A percentile compares a stretch with the other conserved stretches of the same genome.
phyloP scores from a whole-genome alignment of 2,113 vertebrate species.

The Leucosticte australis region DNA sequence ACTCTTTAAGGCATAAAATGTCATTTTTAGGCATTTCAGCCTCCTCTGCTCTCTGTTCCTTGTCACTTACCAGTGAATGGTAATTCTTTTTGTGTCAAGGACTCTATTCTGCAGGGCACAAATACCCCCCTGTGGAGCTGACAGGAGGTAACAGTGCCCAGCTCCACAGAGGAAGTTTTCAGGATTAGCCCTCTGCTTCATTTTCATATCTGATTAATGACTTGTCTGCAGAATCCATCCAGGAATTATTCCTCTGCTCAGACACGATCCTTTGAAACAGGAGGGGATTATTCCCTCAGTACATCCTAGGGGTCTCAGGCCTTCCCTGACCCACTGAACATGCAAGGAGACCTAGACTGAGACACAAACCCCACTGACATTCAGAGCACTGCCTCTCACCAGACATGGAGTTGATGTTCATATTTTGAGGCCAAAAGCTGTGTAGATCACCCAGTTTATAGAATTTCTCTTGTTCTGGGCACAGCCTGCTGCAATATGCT shows the following conservation, averaged over 20 bases:
- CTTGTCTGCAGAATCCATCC: neutral
- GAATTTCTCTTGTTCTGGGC: neutral
- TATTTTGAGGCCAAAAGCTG: neutral
- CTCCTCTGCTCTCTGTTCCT: neutral
- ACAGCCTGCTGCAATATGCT: neutral
- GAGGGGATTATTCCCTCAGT: neutral
- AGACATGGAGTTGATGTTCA: rapidly evolving
- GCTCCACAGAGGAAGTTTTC: neutral
- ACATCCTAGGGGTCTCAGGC: neutral
- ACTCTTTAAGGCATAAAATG: neutral
- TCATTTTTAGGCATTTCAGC: neutral
- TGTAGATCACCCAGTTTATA: rapidly evolving
- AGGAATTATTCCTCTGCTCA: neutral
- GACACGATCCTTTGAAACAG: neutral
- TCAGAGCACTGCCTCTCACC: neutral
- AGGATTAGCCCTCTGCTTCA: neutral
- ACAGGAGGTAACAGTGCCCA: neutral
- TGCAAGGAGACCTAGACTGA: neutral
- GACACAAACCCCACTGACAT: neutral
- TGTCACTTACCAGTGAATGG: neutral
- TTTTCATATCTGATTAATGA: neutral
- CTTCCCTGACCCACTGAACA: neutral
- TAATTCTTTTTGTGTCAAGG: neutral
- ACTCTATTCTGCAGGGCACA: neutral
- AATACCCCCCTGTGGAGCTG: neutral